These are phyloP conservation scores for Turnix velox DNA, from an alignment of 2,113 vertebrate species.

Conservation along the genomic window DNA sequence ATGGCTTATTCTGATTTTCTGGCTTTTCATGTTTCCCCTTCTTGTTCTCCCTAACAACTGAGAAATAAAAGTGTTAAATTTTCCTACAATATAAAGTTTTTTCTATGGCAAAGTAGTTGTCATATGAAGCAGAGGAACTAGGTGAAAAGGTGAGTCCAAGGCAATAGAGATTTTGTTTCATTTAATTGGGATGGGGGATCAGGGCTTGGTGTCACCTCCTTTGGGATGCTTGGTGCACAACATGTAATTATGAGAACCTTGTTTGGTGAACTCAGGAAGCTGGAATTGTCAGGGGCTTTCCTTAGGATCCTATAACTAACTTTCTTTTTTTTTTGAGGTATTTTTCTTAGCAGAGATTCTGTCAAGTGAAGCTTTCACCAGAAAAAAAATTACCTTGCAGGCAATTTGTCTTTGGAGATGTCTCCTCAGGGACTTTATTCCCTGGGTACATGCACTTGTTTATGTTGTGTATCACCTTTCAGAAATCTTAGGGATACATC, in stretches of 20 bases:
- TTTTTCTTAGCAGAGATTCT: neutral
- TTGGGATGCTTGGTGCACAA: neutral
- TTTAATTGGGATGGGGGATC: neutral
- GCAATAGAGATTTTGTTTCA: neutral
- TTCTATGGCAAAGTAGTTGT: neutral
- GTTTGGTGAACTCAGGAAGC: neutral
- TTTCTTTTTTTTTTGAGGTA: neutral
- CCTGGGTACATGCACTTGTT: neutral
- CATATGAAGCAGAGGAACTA: neutral
- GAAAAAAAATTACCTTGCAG: neutral
- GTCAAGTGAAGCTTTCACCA: neutral
- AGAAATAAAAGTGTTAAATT: neutral
- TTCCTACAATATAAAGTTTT: neutral
- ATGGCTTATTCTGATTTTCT: neutral
- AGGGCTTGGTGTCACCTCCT: slow-evolving; percentile 8
- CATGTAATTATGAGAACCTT: neutral
- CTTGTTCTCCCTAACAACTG: neutral
- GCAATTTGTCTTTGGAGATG: neutral
- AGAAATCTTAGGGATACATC: neutral
- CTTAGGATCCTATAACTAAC: neutral
- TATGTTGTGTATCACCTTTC: neutral
- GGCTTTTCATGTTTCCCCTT: neutral
- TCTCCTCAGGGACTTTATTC: neutral
- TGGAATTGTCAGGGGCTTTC: slow-evolving; percentile 13
- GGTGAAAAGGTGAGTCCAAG: neutral